A percentile compares a stretch with the other conserved stretches of the same genome.
These are phyloP conservation scores for Malurus elegans DNA, from an alignment of 2,113 vertebrate genomes.

Conservation along the genomic window DNA sequence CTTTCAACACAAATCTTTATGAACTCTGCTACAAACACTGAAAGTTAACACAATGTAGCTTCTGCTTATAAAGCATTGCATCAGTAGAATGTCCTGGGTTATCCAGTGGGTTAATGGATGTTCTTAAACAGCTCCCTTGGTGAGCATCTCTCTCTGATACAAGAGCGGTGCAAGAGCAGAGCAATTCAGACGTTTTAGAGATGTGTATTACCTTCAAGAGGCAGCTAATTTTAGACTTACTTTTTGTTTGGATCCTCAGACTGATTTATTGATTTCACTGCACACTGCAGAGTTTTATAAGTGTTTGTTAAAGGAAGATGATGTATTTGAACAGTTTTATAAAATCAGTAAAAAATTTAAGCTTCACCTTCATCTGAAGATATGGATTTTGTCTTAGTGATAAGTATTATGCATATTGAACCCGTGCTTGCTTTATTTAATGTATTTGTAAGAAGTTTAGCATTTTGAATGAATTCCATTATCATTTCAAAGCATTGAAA, in stretches of 20 bases:
- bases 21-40: not conserved
- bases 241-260: not conserved
- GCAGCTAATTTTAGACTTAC: not conserved
- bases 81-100: not conserved
- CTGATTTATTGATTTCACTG: not conserved
- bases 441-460: not conserved
- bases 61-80: not conserved
- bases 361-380: not conserved
- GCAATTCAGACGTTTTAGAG: not conserved
- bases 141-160: not conserved
- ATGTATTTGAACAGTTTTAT: not conserved
- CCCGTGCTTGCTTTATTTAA: not conserved
- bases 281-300: not conserved
- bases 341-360: not conserved
- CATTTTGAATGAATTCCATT: not conserved
- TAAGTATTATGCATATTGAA: not conserved
- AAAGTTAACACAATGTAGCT: not conserved
- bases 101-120: not conserved
- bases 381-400: not conserved
- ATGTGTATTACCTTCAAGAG: not conserved
- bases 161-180: not conserved
- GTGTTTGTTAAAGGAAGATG: not conserved
- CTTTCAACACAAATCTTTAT: not conserved
- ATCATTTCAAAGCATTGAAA: not conserved
- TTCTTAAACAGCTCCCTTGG: not conserved